Evolutionary conservation across 2,797 vertebrate species (phyloP), one percentile per base, ranked within the genome.

Genomic region (Pseudomugil tenellus): DNA sequence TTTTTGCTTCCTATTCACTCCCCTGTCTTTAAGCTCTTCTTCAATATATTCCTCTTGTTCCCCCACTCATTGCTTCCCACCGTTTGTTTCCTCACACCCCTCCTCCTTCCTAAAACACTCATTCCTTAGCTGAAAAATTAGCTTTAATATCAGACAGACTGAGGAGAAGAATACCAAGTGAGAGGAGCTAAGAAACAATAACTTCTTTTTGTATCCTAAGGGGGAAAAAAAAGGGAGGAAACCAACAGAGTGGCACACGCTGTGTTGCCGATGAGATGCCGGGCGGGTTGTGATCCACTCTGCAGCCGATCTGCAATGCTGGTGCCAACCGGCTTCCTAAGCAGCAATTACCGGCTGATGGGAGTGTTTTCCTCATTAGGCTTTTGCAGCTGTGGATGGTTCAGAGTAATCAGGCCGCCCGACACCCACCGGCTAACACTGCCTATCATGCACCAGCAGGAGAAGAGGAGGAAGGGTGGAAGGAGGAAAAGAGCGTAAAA

Each of bases 341-440:
- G 90, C 86, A 89, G 89, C 91, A 90, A 91, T 92, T 91, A 91
- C 70, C 1, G 41, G 82, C 85, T 88, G 85, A 90, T 88, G 84
- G 85, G 87, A 91, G 89, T 88, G 86, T 89, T 92, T 92, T 91
- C 81, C 89, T 92, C 89, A 89, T 92, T 90, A 91, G 89, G 67
- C 71, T 62, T 85, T 87, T 85, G 89, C 90, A 91, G 91, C 89
- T 92, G 89, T 78, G 85, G 83, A 88, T 75, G 78, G 87, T 88
- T 87, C 80, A 65, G 69, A 75, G 87, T 89, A 90, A 91, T 91
- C 88, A 90, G 86, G 88, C 75, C 67, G 74, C 74, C 48, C 67
- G 71, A 80, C 88, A 78, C 86, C 88, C 86, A 86, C 79, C 54
- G 66, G 79, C 82, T 82, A 84, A 74, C 35, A 56, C 77, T 80